Evolutionary conservation across 2,113 vertebrate species (phyloP).

Genomic region (Ginglymostoma cirratum): DNA sequence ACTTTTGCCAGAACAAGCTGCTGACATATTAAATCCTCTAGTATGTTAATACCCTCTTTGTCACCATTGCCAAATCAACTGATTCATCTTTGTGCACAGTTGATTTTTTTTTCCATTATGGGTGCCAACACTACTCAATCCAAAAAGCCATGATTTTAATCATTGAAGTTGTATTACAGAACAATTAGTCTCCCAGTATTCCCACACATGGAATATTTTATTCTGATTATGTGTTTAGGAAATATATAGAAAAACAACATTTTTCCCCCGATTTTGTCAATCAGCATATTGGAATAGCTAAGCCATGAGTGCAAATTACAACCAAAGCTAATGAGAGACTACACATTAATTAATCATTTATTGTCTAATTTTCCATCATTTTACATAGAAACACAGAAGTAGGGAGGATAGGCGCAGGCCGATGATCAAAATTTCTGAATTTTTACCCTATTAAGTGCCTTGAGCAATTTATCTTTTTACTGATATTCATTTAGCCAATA

Average conservation of each 20-base stretch:
- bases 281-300: neutral
- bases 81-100: constrained; percentile 6
- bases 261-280: neutral
- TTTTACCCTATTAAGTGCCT: neutral
- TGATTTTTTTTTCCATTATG: constrained; percentile 15
- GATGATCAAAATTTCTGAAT: neutral
- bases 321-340: neutral
- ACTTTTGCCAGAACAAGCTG: neutral
- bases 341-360: neutral
- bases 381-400: no score
- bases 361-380: neutral
- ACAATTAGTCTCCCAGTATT: constrained; percentile 33
- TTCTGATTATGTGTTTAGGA: constrained; percentile 15
- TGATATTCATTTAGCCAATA: neutral
- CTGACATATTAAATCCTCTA: neutral
- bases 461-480: neutral
- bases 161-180: neutral
- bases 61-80: constrained; percentile 11
- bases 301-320: neutral
- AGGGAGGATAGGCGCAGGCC: no score
- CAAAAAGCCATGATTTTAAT: constrained; percentile 16
- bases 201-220: constrained; percentile 37
- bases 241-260: neutral
- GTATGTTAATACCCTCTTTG: constrained; percentile 6
- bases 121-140: constrained; percentile 14